Percentiles rank a stretch among this genome's conserved stretches.
These are phyloP conservation scores for Lampropteryx suffumata DNA, from an alignment of 2,888 invertebrate genomes.

Conservation along the genomic window DNA sequence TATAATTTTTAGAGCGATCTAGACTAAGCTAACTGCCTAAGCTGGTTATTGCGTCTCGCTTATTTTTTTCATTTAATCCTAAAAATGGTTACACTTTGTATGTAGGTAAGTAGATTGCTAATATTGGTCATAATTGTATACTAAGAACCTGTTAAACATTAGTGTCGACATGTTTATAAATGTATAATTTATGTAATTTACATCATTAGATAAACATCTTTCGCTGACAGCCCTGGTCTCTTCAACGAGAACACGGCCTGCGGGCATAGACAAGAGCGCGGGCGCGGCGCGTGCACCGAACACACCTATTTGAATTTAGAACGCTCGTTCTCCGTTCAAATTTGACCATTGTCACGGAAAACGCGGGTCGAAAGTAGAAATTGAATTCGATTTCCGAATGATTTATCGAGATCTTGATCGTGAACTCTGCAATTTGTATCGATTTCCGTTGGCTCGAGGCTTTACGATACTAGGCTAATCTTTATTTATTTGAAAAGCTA, in stretches of 20 bases:
- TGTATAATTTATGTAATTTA: constrained; percentile 15
- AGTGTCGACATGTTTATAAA: constrained; percentile 21
- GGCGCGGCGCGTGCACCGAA: constrained; percentile 54
- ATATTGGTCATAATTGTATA: background rate
- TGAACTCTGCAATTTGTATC: constrained; percentile 35
- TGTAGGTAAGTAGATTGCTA: background rate
- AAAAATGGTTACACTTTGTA: no score
- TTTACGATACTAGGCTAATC: constrained; percentile 20
- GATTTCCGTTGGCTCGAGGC: constrained; percentile 17
- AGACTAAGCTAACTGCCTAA: no score
- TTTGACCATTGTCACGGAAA: constrained; percentile 66
- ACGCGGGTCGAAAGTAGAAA: constrained; percentile 37
- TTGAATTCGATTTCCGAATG: constrained; percentile 35
- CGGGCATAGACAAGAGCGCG: constrained; percentile 45
- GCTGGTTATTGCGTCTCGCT: no score
- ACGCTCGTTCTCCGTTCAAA: constrained; percentile 54
- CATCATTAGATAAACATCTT: constrained; percentile 18
- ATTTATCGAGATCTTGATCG: constrained; percentile 36
- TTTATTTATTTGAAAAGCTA: constrained; percentile 27
- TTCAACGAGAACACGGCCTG: constrained; percentile 44
- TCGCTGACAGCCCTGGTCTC: constrained; percentile 33
- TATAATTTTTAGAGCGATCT: no score
- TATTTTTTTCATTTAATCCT: no score
- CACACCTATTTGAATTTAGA: constrained; percentile 62
- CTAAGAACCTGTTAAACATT: constrained; percentile 7